Base-by-base conservation (phyloP, 2,113 vertebrate genomes). In the Callipepla squamata region DNA sequence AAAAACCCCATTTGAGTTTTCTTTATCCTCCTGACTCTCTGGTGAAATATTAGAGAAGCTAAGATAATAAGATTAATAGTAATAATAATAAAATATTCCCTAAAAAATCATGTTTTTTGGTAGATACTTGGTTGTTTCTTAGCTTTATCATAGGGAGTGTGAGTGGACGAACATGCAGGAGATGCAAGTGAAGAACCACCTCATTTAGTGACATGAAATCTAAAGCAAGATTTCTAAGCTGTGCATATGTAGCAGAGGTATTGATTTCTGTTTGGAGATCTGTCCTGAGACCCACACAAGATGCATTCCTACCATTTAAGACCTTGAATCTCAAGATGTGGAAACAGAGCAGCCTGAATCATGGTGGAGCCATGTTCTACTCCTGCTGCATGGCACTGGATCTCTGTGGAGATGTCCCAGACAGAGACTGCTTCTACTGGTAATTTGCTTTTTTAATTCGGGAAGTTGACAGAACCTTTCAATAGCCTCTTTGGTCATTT, bases 341-440 rank as follows among this genome's bases (percentile, higher is more conserved):
- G 16, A 22, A 42, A 44, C 19, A 21, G 38, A 28, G 30, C 32
- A 62, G 5, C 16, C 50, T 44, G 50, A 51, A 36, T 23, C 32
- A 19, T 30, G 65, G 17, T 0, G 0, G 8, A 6, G 6, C 4
- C n/a, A 13, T 0, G 2, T 58, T 36, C 23, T 1, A 28, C 10
- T 28, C 7, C 26, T 53, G 3, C 4, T 58, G 17, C 21, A 50
- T 34, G 6, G 17, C 5, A 7, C 11, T 26, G 22, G 14, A n/a
- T 7, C 23, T 74, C 38, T 61, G 25, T 59, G 15, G 3, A 42
- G 0, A 0, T 42, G 18, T 76, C 13, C 32, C 7, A 57, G 15
- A 5, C 2, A 11, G 22, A 6, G 22, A 6, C 30, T 36, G 9
- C 17, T 53, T 58, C 12, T 74, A 11, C 44, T 91, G 62, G 4